A percentile compares a stretch with the other conserved stretches of the same genome.
These are phyloP conservation scores for Pelecanoides urinatrix DNA, from an alignment of 2,113 vertebrate species.

Conservation along the genomic window DNA sequence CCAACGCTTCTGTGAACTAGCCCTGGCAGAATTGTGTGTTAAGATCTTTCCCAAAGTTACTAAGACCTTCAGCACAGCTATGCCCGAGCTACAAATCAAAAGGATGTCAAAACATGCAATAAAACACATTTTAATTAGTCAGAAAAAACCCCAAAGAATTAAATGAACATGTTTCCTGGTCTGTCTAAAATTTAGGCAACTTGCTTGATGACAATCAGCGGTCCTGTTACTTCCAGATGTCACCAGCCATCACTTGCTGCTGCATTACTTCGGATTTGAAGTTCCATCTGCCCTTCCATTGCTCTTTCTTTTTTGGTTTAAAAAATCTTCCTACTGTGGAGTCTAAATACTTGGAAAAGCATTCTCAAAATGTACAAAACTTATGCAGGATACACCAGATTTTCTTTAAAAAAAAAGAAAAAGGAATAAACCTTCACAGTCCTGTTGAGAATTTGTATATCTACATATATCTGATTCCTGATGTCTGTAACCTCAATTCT, in stretches of 20 bases:
- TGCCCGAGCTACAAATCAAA: neutral
- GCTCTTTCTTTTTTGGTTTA: neutral
- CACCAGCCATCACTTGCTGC: neutral
- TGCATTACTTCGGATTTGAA: neutral
- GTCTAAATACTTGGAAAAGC: neutral
- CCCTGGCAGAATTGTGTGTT: neutral
- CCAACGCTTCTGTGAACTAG: neutral
- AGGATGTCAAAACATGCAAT: neutral
- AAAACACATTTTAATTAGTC: neutral
- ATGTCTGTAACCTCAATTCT: neutral
- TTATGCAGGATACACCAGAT: neutral
- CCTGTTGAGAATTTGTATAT: neutral
- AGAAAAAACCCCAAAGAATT: neutral
- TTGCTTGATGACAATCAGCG: neutral
- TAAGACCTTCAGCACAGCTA: neutral
- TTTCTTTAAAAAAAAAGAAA: neutral
- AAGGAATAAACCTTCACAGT: neutral
- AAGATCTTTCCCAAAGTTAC: neutral
- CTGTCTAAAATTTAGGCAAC: neutral
- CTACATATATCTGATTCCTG: neutral
- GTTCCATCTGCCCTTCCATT: neutral
- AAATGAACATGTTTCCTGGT: neutral
- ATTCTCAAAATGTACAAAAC: neutral
- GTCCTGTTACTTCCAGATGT: neutral
- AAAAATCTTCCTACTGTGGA: neutral